phyloP scores from a whole-genome alignment of 1,140 invertebrate genomes.

The Dendrolimus kikuchii region DNA sequence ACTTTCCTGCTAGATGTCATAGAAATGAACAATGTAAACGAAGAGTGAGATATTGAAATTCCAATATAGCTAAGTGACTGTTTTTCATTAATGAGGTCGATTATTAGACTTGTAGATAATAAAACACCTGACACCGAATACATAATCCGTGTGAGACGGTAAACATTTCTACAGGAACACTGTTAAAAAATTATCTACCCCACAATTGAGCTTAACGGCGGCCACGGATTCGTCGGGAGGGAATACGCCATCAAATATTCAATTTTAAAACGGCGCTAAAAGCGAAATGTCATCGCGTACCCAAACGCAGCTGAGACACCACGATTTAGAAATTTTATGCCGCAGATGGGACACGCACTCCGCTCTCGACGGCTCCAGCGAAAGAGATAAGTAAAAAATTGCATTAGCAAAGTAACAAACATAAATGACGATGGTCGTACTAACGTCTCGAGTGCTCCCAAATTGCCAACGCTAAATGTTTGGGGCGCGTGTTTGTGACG shows the following conservation, averaged over 20 bases:
- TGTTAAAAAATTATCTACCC: slow-evolving; percentile 60
- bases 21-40: no score
- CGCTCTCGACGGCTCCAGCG: slow-evolving; percentile 20
- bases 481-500: slow-evolving; percentile 55
- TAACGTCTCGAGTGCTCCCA: slow-evolving; percentile 47
- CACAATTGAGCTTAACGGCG: slow-evolving; percentile 48
- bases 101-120: no score
- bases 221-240: slow-evolving; percentile 66
- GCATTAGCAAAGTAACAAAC: slow-evolving; percentile 67
- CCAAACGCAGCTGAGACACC: slow-evolving; percentile 63
- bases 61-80: no score
- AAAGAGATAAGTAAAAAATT: slow-evolving; percentile 64
- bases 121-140: no score
- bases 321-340: slow-evolving; percentile 64
- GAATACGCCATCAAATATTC: slow-evolving; percentile 70
- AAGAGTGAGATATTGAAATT: no score
- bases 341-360: slow-evolving; percentile 69
- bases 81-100: no score
- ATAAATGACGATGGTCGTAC: slow-evolving; percentile 58
- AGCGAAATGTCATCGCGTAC: slow-evolving; percentile 67
- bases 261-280: slow-evolving; percentile 72
- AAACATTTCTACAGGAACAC: slow-evolving; percentile 45
- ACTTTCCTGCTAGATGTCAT: no score
- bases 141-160: slow-evolving; percentile 21
- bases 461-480: slow-evolving; percentile 54